These are phyloP conservation scores for Himalopsyche kuldschensis DNA, from an alignment of 2,888 invertebrate species.

Conservation along the genomic window DNA sequence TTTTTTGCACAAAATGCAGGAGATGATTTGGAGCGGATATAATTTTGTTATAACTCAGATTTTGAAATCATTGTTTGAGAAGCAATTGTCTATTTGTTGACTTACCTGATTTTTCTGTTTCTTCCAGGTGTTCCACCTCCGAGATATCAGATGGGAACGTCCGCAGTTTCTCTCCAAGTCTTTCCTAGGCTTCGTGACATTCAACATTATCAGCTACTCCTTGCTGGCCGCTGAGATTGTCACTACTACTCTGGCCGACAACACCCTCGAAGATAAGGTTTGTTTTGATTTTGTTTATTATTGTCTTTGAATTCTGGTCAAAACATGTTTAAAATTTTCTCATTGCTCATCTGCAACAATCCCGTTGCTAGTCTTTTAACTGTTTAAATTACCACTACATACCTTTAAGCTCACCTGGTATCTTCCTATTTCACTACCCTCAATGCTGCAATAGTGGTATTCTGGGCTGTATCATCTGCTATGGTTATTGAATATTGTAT, in stretches of 20 bases:
- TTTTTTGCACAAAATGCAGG: no score
- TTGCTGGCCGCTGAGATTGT: slow-evolving; percentile 74
- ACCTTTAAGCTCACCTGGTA: no score
- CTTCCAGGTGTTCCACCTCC: slow-evolving; percentile 81
- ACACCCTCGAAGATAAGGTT: slow-evolving; percentile 59
- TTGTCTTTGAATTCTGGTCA: no score
- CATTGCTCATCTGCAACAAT: no score
- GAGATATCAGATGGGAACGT: slow-evolving; percentile 83
- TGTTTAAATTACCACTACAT: no score
- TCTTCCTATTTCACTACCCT: no score
- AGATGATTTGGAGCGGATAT: no score
- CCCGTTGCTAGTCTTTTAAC: no score
- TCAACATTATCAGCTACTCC: slow-evolving; percentile 87
- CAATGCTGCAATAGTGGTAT: no score
- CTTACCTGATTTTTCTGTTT: background rate
- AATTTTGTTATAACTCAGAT: background rate
- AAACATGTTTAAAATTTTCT: no score
- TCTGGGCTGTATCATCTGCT: no score
- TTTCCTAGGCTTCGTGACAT: slow-evolving; percentile 84
- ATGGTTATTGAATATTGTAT: no score
- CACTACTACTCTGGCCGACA: slow-evolving; percentile 59
- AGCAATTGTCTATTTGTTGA: background rate
- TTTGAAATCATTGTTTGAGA: background rate
- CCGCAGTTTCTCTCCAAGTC: slow-evolving; percentile 90
- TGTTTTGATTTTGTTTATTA: slow-evolving; percentile 18